Percentiles rank a stretch among this genome's conserved stretches.
phyloP scores from a whole-genome alignment of 2,797 vertebrate genomes.

The Spondyliosoma cantharus region DNA sequence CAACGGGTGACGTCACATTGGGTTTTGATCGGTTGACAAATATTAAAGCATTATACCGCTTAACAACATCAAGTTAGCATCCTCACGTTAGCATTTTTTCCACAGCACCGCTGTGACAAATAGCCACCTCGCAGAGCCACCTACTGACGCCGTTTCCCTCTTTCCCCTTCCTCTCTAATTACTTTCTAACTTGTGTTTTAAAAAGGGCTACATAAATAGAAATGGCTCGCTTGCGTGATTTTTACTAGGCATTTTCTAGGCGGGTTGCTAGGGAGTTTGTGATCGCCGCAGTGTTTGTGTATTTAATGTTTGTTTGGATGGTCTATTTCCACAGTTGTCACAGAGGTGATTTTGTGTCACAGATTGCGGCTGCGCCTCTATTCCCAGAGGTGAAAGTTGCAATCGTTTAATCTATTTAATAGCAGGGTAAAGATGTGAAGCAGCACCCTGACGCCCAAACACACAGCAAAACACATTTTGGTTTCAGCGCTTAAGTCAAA shows the following conservation, averaged over 20 bases:
- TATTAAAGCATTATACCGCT: background rate
- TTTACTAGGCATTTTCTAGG: background rate
- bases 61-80: background rate
- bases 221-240: background rate
- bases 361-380: background rate
- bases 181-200: background rate
- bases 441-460: constrained; percentile 27
- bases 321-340: constrained; percentile 19
- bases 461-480: constrained; percentile 22
- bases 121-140: background rate
- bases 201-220: background rate
- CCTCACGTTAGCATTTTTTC: no score
- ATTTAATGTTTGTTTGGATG: background rate
- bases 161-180: background rate
- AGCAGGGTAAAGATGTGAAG: constrained; percentile 43
- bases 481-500: constrained; percentile 48
- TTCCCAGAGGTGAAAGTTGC: constrained; percentile 31
- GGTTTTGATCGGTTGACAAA: no score
- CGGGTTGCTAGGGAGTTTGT: background rate
- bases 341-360: constrained; percentile 3
- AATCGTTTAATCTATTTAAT: constrained; percentile 63
- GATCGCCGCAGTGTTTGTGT: background rate
- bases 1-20: no score
- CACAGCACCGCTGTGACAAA: no score
- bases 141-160: background rate